Conservation (phyloP, 2,888 invertebrate species). For the Linyphia triangularis region DNA sequence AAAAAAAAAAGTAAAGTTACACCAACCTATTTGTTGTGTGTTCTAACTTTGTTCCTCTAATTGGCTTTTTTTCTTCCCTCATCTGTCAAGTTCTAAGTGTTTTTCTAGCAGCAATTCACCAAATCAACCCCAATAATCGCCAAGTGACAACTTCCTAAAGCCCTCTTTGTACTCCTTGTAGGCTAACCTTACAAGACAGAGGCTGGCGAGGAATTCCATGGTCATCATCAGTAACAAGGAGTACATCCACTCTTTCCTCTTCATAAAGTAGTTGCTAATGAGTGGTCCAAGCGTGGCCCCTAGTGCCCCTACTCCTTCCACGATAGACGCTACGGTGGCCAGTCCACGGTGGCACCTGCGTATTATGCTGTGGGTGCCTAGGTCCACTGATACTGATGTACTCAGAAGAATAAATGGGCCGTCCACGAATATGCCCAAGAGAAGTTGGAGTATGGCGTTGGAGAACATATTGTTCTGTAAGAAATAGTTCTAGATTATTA, state of each 20-base stretch:
- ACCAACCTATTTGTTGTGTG: too few relatives aligned
- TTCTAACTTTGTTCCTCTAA: too few relatives aligned
- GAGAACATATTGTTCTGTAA: background rate
- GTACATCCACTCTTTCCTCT: conserved; percentile 86
- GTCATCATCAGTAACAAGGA: conserved; percentile 95
- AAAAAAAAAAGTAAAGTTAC: too few relatives aligned
- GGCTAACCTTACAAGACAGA: conserved; percentile 79
- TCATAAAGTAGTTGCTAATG: conserved; percentile 88
- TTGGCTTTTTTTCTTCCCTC: too few relatives aligned
- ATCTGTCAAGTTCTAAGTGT: too few relatives aligned
- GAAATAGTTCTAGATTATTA: too few relatives aligned
- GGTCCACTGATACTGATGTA: conserved; percentile 95
- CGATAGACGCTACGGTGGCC: conserved; percentile 97
- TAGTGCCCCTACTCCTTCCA: conserved; percentile 96
- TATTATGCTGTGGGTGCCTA: conserved; percentile 84
- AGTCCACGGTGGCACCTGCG: conserved; percentile 84
- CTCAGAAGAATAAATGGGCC: conserved; percentile 97
- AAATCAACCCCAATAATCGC: background rate
- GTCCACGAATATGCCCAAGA: conserved; percentile 86
- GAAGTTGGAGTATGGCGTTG: background rate
- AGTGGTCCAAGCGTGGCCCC: conserved; percentile 97
- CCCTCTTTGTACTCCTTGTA: conserved; percentile 11
- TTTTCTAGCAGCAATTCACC: too few relatives aligned
- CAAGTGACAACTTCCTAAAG: background rate
- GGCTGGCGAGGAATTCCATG: conserved; percentile 88